Evolutionary conservation across 2,888 invertebrate species (phyloP).

Genomic region (Ariolimax columbianus): DNA sequence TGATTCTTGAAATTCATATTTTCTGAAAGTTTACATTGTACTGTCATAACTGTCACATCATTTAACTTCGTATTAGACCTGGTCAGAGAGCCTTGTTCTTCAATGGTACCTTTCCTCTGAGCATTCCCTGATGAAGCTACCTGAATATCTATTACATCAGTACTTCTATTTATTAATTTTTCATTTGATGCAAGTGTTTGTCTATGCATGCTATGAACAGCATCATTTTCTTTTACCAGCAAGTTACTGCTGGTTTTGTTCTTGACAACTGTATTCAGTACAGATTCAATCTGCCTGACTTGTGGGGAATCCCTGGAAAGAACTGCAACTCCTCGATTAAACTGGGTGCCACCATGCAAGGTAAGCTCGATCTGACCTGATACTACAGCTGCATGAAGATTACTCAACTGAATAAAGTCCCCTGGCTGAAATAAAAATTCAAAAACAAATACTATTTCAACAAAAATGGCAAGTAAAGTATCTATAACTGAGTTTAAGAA

Average conservation of each 20-base stretch:
- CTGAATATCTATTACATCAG: background rate
- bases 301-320: slow-evolving; percentile 2
- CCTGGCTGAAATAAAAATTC: slow-evolving; percentile 40
- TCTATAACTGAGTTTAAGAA: too few species aligned
- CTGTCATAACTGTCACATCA: background rate
- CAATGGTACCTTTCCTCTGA: background rate
- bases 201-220: too few species aligned
- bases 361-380: slow-evolving; percentile 37
- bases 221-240: background rate
- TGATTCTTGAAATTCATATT: background rate
- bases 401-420: slow-evolving; percentile 37
- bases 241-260: background rate
- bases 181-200: background rate
- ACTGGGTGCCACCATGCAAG: slow-evolving; percentile 31
- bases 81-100: background rate
- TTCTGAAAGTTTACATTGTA: background rate
- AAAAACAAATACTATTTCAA: background rate
- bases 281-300: background rate
- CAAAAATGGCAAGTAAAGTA: background rate
- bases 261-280: background rate
- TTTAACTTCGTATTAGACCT: background rate
- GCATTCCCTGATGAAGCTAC: background rate
- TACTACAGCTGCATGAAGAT: slow-evolving; percentile 40
- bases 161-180: background rate
- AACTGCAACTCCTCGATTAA: slow-evolving; percentile 9